Evolutionary conservation across 1,140 invertebrate species (phyloP).

Genomic region (Drosophila seguyi): DNA sequence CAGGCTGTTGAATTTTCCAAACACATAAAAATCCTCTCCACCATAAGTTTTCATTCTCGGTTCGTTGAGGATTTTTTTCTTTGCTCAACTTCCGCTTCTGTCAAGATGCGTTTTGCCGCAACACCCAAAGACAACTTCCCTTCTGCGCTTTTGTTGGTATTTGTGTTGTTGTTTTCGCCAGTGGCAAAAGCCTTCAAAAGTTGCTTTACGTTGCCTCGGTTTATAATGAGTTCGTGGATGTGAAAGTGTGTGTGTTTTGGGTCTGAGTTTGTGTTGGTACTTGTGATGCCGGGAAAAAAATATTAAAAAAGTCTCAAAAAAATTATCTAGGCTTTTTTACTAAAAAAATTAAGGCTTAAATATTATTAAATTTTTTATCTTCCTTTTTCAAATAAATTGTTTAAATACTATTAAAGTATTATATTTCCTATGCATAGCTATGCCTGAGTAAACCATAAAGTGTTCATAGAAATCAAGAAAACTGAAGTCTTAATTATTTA

Average conservation of each 20-base stretch:
- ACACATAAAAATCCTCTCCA: constrained; percentile 22
- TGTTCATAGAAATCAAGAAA: background rate
- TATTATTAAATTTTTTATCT: background rate
- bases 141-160: constrained; percentile 31
- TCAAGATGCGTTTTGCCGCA: constrained; percentile 69
- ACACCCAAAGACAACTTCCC: constrained; percentile 66
- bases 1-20: constrained; percentile 54
- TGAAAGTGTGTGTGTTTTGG: constrained; percentile 25
- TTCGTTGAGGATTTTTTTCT: constrained; percentile 3
- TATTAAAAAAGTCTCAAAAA: background rate
- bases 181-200: constrained; percentile 65
- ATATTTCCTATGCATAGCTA: background rate
- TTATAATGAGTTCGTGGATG: constrained; percentile 69
- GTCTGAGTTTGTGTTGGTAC: background rate
- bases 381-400: too few relatives aligned
- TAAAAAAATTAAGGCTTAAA: background rate
- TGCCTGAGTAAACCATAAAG: background rate
- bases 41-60: constrained; percentile 69
- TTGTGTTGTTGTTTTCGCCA: constrained; percentile 61
- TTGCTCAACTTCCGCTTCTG: constrained; percentile 43
- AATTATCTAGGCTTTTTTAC: background rate
- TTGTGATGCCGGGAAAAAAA: constrained; percentile 5
- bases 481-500: too few relatives aligned
- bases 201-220: constrained; percentile 63
- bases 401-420: background rate